phyloP scores from a whole-genome alignment of 2,113 vertebrate species.

The Dasyornis broadbenti region DNA sequence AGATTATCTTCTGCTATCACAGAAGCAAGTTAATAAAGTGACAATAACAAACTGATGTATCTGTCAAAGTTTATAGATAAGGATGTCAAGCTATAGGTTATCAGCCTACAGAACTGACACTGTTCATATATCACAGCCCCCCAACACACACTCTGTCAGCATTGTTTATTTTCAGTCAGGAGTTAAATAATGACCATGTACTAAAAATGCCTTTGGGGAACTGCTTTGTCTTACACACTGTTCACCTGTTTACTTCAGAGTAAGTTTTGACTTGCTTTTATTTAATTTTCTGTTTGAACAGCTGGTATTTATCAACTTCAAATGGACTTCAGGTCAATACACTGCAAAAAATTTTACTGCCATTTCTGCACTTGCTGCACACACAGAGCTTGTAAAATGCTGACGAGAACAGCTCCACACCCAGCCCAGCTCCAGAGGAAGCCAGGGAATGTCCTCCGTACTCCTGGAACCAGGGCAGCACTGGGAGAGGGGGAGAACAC shows the following conservation, averaged over 20 bases:
- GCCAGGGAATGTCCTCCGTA: not conserved
- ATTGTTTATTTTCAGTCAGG: conserved; percentile 69
- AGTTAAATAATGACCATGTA: conserved; percentile 72
- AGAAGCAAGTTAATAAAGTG: conserved; percentile 67
- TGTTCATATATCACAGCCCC: conserved; percentile 64
- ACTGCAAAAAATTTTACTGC: not conserved
- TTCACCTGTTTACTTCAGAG: conserved; percentile 67
- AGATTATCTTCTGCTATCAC: conserved; percentile 63
- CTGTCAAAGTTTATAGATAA: conserved; percentile 71
- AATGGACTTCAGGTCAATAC: conserved; percentile 37
- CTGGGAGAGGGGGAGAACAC: not conserved
- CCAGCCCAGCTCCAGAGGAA: not conserved
- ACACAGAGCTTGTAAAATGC: not conserved
- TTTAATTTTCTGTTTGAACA: conserved; percentile 59
- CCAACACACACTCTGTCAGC: conserved; percentile 61
- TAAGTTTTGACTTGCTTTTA: conserved; percentile 63
- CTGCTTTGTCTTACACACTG: conserved; percentile 62
- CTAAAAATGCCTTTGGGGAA: conserved; percentile 67
- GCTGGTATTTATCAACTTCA: conserved; percentile 65
- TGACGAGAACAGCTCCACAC: not conserved
- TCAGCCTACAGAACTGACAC: conserved; percentile 61
- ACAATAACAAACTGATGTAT: conserved; percentile 70
- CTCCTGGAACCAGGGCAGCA: not conserved
- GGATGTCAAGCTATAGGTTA: conserved; percentile 69
- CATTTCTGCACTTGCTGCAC: conserved; percentile 9